Evolutionary conservation across 2,113 vertebrate genomes (phyloP).

Genomic region (Lampris megalopsis): DNA sequence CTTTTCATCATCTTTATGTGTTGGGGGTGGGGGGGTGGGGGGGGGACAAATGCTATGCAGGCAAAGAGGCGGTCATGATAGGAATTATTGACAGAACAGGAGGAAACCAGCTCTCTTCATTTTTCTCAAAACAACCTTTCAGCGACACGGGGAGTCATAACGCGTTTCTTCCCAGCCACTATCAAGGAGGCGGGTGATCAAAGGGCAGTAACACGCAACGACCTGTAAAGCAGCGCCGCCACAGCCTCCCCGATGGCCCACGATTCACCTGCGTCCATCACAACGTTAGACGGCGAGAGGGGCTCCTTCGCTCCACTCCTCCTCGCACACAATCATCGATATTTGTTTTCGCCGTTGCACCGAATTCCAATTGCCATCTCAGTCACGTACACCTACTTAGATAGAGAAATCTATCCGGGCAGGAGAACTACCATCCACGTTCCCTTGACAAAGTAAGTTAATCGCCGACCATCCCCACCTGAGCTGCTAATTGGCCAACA

Average conservation of each 20-base stretch:
- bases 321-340: too few relatives aligned
- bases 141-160: not conserved
- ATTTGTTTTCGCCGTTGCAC: too few relatives aligned
- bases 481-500: too few relatives aligned
- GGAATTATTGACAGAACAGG: slow-evolving; percentile 13
- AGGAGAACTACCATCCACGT: too few relatives aligned
- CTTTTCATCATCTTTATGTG: slow-evolving; percentile 42
- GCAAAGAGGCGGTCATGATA: slow-evolving; percentile 17
- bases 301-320: too few relatives aligned
- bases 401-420: too few relatives aligned
- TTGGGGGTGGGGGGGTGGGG: slow-evolving; percentile 8
- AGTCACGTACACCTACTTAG: too few relatives aligned
- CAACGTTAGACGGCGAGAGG: not conserved
- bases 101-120: slow-evolving; percentile 9
- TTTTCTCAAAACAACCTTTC: slow-evolving; percentile 11
- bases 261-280: not conserved
- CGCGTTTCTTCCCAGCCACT: not conserved
- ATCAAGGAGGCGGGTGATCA: not conserved
- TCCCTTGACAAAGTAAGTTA: too few relatives aligned
- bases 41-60: slow-evolving; percentile 2
- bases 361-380: too few relatives aligned
- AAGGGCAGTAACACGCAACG: slow-evolving; percentile 25
- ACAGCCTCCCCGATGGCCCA: not conserved
- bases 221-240: slow-evolving; percentile 3
- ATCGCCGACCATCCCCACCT: too few relatives aligned